phyloP scores from a whole-genome alignment of 2,888 invertebrate species.

The Synanthedon tipuliformis region DNA sequence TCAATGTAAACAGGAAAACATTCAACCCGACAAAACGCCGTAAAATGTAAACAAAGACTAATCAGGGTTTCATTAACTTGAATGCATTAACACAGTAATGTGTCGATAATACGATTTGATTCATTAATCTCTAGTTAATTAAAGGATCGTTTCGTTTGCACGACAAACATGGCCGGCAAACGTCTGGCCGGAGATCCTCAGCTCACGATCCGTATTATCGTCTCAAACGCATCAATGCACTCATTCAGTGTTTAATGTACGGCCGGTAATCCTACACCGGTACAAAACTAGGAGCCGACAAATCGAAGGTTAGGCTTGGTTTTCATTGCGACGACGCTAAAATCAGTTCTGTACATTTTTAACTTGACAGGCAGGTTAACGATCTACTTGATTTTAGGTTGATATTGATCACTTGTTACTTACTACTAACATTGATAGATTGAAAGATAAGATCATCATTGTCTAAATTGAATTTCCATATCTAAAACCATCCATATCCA shows the following conservation, averaged over 20 bases:
- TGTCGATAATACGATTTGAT: constrained; percentile 29
- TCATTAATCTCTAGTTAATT: constrained; percentile 35
- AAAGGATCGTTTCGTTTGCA: constrained; percentile 35
- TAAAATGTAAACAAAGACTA: constrained; percentile 23
- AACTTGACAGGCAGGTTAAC: no score
- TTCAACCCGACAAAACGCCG: constrained; percentile 2
- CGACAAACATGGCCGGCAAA: constrained; percentile 18
- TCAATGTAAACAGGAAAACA: background rate
- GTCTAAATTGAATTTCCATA: no score
- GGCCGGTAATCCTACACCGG: constrained; percentile 32
- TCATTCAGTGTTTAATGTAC: constrained; percentile 37
- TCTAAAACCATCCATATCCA: no score
- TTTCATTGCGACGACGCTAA: constrained; percentile 3
- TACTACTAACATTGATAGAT: no score
- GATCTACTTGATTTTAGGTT: no score
- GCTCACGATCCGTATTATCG: constrained; percentile 54
- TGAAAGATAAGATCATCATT: no score
- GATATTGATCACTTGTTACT: no score
- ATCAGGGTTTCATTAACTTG: constrained; percentile 7
- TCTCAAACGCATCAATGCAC: constrained; percentile 41
- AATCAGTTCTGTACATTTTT: no score
- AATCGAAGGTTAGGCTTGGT: constrained; percentile 18
- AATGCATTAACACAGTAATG: constrained; percentile 35
- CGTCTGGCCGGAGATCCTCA: constrained; percentile 28
- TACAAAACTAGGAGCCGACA: constrained; percentile 22